These are phyloP conservation scores for Alcedo quadribrachys DNA, from an alignment of 2,797 vertebrate species.

Conservation along the genomic window DNA sequence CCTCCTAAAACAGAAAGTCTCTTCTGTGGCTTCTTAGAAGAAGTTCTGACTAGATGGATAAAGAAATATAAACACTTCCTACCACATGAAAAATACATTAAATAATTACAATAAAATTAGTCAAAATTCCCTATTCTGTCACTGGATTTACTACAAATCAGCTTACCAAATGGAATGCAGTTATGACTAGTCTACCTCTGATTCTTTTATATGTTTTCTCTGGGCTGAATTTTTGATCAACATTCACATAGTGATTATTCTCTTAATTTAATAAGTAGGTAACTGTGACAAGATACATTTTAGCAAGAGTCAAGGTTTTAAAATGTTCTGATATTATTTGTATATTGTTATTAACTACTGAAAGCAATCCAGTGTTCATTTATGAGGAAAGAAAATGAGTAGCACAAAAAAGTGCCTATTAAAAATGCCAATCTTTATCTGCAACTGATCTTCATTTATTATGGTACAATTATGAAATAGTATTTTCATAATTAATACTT, in stretches of 20 bases:
- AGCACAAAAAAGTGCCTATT: not conserved
- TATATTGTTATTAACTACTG: not conserved
- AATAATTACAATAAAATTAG: not conserved
- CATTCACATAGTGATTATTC: not conserved
- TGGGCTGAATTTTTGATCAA: conserved; percentile 11
- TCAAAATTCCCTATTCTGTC: not conserved
- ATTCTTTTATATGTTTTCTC: conserved; percentile 12
- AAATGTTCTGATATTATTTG: not conserved
- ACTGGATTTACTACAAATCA: not conserved
- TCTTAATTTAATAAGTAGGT: not conserved
- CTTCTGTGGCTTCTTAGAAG: not conserved
- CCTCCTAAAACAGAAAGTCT: not conserved
- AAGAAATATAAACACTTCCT: not conserved
- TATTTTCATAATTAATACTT: conserved; percentile 64
- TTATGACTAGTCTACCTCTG: not conserved
- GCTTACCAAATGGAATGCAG: not conserved
- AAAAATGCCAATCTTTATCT: conserved; percentile 44
- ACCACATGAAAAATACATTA: not conserved
- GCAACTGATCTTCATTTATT: conserved; percentile 33
- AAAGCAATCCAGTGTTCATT: not conserved
- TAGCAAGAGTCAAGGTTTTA: not conserved
- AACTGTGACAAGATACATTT: not conserved
- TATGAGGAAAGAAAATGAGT: conserved; percentile 23
- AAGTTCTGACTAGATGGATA: not conserved
- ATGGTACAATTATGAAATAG: conserved; percentile 33